Base-by-base conservation (phyloP, 2,797 vertebrate genomes). In the Melanotaenia pygmaea region DNA sequence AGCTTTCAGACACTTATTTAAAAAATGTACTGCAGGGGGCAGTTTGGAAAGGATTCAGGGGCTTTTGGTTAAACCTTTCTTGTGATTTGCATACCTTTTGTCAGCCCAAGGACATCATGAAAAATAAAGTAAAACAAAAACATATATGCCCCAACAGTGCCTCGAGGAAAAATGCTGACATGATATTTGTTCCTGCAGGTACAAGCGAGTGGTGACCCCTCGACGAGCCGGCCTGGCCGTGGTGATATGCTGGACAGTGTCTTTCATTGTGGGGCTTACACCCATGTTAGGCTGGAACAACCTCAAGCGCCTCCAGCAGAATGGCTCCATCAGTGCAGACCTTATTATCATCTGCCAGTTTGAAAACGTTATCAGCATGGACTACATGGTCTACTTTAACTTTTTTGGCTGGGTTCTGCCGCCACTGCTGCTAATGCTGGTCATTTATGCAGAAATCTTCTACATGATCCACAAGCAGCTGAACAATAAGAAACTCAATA, bases 361-460 rank as follows among this genome's bases (percentile, higher is more conserved):
- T 0, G 98, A 98, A 90, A 96, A 94, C 0, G 97, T 99, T 70
- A 98, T 99, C 93, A 98, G 97, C 93, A 99, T 99, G 98, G 94
- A 98, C 78, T 99, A 99, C 91, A 99, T 99, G 98, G 98, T 99
- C 59, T 99, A 99, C 88, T 99, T 99, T 89, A 99, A 98, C 92
- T 99, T 99, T 86, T 98, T 99, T 0, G 94, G 97, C 14, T 99
- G 98, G 96, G 97, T 99, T 77, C 95, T 99, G 86, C 97, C 97
- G 0, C 97, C 98, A 0, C 93, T 99, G 72, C 45, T 99, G 43
- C 89, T 99, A 77, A 99, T 99, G 97, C 87, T 98, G 64, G 74
- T 96, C 67, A 97, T 99, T 90, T 99, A 99, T 62, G 89, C 94
- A 57, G 97, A 99, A 90, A 98, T 99, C 86, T 99, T 99, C 94